Percentiles rank a stretch among this genome's conserved stretches.
Conservation (phyloP, 30 jellyfish, hydroid and myxozoan species). For the Phacellophora camtschatica region DNA sequence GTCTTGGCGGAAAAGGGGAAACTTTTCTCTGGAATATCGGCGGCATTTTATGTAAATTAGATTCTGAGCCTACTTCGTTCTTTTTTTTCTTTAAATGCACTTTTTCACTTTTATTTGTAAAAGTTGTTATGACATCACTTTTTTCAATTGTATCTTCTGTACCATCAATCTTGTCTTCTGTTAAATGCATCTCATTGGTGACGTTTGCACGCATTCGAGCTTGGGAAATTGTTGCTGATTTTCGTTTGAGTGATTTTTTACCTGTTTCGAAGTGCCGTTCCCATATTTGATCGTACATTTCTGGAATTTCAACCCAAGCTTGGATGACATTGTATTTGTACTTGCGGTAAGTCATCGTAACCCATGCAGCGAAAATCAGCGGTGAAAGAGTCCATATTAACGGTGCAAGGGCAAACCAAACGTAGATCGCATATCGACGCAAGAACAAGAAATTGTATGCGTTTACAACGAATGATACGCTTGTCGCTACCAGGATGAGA, state of each 20-base stretch:
- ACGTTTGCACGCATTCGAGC: neutral
- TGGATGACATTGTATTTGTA: slow-evolving; percentile 27
- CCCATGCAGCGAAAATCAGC: slow-evolving; percentile 27
- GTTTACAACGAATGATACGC: slow-evolving; percentile 50
- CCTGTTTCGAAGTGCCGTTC: slow-evolving; percentile 7
- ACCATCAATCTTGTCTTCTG: neutral
- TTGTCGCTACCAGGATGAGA: slow-evolving; percentile 9
- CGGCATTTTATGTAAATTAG: neutral
- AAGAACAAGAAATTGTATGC: slow-evolving; percentile 49
- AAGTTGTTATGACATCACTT: too few relatives aligned
- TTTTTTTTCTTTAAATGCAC: neutral
- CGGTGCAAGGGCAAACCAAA: slow-evolving; percentile 60
- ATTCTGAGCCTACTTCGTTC: neutral
- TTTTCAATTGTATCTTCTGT: neutral
- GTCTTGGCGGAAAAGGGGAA: neutral
- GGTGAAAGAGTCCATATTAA: slow-evolving; percentile 40
- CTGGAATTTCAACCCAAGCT: slow-evolving; percentile 69
- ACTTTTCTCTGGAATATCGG: too few relatives aligned
- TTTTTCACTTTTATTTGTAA: neutral
- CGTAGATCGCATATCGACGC: slow-evolving; percentile 33
- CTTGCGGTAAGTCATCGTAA: slow-evolving; percentile 28
- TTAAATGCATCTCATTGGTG: neutral
- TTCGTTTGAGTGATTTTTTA: neutral
- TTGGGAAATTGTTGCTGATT: neutral
- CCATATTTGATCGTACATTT: slow-evolving; percentile 54